Evolutionary conservation across 2,113 vertebrate species (phyloP), one percentile per base, ranked within the genome.

Genomic region (Lepus americanus): DNA sequence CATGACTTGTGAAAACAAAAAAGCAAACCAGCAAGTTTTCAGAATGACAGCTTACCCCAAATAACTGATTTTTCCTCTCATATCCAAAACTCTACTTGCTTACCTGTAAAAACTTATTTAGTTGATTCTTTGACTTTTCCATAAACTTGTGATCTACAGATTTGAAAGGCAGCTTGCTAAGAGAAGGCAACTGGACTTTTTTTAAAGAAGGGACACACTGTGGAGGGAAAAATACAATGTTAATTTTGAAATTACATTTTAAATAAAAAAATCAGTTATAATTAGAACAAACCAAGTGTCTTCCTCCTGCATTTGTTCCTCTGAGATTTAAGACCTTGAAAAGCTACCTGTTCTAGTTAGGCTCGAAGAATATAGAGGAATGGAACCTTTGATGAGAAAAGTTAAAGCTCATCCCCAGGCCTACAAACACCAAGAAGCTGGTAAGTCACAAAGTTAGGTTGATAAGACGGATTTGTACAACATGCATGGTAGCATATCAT

Each of bases 141-240:
- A 99, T 98, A 95, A 99, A 99, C 96, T 99, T 99, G 96, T 99
- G 99, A 98, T 99, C 99, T 92, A 99, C 90, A 78, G 99, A 99
- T 98, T 99, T 99, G 98, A 99, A 99, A 95, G 99, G 99, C 96
- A 99, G 99, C 98, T 99, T 99, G 97, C 99, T 99, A 95, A 99
- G 98, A 9, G 99, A 99, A 92, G 99, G 99, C 97, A 99, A 98
- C 98, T 99, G 99, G 96, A 99, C 98, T 98, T 99, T 99, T 98
- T 99, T 99, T 98, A 99, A 97, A 17, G 99, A 99, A 0, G 99
- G 99, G 89, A 99, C 99, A 98, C 99, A 99, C 99, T 99, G 98
- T 25, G 14, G 85, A 66, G n/a, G 92, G 55, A 95, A 93, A 61
- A 49, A 85, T 33, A 1, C 67, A 69, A 81, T 82, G 66, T 97